Conservation (phyloP, 1,140 invertebrate genomes). For the Octopus bimaculoides region DNA sequence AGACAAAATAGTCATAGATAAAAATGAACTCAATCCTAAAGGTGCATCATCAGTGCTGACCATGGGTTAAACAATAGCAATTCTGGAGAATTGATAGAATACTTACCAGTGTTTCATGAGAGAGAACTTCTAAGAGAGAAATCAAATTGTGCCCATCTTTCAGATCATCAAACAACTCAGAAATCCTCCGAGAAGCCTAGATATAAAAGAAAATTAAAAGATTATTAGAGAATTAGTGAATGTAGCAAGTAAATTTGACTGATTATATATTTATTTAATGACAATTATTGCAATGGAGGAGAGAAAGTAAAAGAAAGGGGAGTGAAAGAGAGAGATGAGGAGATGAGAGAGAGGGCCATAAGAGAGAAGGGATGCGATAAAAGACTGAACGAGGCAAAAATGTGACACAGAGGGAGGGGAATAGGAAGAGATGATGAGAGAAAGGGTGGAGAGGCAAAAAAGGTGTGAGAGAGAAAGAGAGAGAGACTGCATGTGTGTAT, state of each 20-base stretch:
- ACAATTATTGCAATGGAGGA: neutral
- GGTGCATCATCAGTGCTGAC: too few species aligned
- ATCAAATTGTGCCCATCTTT: slow-evolving; percentile 84
- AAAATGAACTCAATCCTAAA: too few species aligned
- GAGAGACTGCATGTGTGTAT: neutral
- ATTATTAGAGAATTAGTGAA: neutral
- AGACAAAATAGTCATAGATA: too few species aligned
- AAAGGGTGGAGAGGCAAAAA: neutral
- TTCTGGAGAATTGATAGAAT: too few species aligned
- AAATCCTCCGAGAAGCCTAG: slow-evolving; percentile 59
- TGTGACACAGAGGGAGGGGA: slow-evolving; percentile 3
- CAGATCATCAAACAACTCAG: slow-evolving; percentile 81
- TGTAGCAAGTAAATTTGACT: neutral
- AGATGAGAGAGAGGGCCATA: neutral
- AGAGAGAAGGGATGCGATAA: slow-evolving; percentile 3
- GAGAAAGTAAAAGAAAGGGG: neutral
- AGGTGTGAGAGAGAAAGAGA: neutral
- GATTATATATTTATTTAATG: neutral
- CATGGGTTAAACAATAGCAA: too few species aligned
- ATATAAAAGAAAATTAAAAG: neutral
- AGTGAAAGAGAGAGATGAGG: neutral
- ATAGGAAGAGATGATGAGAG: slow-evolving; percentile 11
- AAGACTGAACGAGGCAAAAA: neutral
- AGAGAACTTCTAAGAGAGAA: slow-evolving; percentile 81
- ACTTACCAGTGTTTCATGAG: slow-evolving; percentile 79